phyloP scores from a whole-genome alignment of 2,797 vertebrate genomes.

The Microctenopoma lineatum region DNA sequence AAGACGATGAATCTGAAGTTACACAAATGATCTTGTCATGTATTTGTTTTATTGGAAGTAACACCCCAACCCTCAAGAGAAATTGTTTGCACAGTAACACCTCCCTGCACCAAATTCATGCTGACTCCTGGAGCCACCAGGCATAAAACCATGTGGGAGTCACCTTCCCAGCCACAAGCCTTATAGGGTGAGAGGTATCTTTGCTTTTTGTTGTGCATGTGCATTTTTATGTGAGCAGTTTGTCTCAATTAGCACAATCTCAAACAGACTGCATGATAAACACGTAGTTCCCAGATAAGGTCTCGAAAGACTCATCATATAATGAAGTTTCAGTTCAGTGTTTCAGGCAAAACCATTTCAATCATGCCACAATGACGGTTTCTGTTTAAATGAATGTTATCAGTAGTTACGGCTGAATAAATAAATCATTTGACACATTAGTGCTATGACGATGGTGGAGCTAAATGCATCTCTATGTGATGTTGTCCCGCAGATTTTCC shows the following conservation, averaged over 20 bases:
- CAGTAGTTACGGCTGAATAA: no score
- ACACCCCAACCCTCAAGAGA: neutral
- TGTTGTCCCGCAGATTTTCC: no score
- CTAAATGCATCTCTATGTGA: no score
- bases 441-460: no score
- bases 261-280: neutral
- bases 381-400: no score
- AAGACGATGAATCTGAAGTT: neutral
- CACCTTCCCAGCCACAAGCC: neutral
- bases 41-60: slow-evolving; percentile 3
- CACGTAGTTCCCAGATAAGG: no score
- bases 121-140: neutral
- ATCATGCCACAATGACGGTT: no score
- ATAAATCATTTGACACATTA: no score
- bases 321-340: no score
- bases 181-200: neutral
- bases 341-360: no score
- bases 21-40: neutral
- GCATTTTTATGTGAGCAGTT: neutral
- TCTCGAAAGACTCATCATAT: no score
- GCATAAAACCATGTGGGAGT: slow-evolving; percentile 3
- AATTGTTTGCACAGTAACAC: slow-evolving; percentile 17
- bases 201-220: neutral
- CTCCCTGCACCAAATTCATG: neutral
- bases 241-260: slow-evolving; percentile 1